A percentile compares a stretch with the other conserved stretches of the same genome.
phyloP scores from a whole-genome alignment of 2,797 vertebrate species.

The Brachyrhaphis roseni region DNA sequence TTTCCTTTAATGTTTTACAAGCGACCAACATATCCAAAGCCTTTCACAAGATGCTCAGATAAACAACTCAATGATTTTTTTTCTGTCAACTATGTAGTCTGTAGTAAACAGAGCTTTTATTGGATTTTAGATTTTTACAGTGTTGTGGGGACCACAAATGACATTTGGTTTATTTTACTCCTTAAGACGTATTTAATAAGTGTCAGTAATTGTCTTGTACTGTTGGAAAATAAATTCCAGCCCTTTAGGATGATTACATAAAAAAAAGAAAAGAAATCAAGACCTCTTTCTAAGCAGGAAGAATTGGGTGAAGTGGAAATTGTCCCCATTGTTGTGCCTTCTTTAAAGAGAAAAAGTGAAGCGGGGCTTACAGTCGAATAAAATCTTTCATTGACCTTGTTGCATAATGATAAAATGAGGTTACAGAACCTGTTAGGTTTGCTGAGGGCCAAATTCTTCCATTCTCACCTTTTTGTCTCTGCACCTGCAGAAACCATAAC shows the following conservation, averaged over 20 bases:
- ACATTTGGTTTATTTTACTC: neutral
- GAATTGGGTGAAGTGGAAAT: neutral
- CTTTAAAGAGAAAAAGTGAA: neutral
- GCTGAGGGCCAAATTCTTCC: slow-evolving; percentile 12
- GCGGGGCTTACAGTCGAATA: neutral
- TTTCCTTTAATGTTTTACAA: neutral
- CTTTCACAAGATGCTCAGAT: neutral
- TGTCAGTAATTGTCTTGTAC: neutral
- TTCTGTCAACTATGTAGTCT: neutral
- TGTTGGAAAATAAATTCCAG: neutral
- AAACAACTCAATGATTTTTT: neutral
- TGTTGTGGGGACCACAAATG: neutral
- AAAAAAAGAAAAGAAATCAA: neutral
- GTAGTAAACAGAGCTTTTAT: neutral
- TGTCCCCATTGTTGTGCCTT: neutral
- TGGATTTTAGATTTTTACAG: neutral
- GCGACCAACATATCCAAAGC: neutral
- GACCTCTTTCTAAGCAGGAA: neutral
- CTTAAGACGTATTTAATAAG: neutral
- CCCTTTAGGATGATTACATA: neutral
- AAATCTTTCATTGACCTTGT: neutral
- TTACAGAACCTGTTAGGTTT: slow-evolving; percentile 27
- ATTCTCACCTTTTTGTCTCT: neutral
- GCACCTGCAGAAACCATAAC: neutral
- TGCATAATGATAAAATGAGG: slow-evolving; percentile 15